These are phyloP conservation scores for Pterocles orientalis DNA, from an alignment of 2,113 vertebrate species.

Conservation along the genomic window DNA sequence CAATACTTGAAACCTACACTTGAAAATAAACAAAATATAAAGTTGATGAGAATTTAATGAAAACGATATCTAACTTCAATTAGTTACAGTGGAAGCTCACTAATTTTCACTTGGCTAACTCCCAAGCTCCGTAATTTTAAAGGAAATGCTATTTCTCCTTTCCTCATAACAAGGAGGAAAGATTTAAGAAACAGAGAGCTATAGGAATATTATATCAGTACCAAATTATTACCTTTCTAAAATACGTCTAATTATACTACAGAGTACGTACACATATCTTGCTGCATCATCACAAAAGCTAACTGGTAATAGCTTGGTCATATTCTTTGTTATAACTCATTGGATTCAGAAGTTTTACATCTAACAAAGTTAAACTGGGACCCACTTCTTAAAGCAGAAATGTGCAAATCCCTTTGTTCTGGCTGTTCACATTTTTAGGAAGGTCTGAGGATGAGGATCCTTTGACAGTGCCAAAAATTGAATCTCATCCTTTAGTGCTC, in stretches of 20 bases:
- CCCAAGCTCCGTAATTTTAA: background rate
- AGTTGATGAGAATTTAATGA: conserved; percentile 36
- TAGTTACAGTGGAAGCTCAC: background rate
- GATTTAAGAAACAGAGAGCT: background rate
- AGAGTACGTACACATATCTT: background rate
- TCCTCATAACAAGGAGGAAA: background rate
- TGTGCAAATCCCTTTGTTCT: background rate
- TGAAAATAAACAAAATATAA: conserved; percentile 41
- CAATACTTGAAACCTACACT: background rate
- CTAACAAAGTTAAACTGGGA: background rate
- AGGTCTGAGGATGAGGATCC: background rate
- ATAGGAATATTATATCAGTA: background rate
- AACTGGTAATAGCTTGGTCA: background rate
- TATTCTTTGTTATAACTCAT: background rate
- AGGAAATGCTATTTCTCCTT: background rate
- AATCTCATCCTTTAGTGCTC: background rate
- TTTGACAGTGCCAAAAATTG: background rate
- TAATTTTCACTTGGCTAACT: conserved; percentile 27
- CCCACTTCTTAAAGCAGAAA: background rate
- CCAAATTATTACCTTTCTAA: background rate
- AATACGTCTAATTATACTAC: background rate
- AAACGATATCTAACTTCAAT: conserved; percentile 41
- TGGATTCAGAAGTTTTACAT: background rate
- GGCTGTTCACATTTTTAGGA: background rate
- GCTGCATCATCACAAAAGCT: background rate